phyloP scores from a whole-genome alignment of 1,140 invertebrate genomes.

The Zaprionus africanus region DNA sequence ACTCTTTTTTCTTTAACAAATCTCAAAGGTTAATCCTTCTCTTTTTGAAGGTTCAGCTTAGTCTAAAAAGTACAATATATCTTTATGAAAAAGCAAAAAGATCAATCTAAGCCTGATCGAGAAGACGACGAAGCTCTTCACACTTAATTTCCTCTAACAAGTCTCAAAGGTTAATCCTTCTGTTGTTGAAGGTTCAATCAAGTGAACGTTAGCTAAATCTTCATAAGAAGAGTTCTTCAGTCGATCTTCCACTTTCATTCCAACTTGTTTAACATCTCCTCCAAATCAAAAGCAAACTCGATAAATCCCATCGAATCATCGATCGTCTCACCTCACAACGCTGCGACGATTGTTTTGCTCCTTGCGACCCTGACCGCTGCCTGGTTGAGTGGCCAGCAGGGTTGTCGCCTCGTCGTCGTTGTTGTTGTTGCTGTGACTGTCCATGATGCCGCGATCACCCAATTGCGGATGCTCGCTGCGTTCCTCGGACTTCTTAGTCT shows the following conservation, averaged over 20 bases:
- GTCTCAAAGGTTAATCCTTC: too few relatives aligned
- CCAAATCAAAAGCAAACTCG: not conserved
- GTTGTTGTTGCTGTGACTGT: conserved; percentile 29
- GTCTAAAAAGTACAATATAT: too few relatives aligned
- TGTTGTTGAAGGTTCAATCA: too few relatives aligned
- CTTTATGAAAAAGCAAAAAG: not conserved
- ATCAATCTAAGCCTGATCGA: not conserved
- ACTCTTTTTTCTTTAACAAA: too few relatives aligned
- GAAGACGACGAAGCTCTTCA: too few relatives aligned
- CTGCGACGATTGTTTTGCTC: conserved; percentile 82
- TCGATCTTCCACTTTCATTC: not conserved
- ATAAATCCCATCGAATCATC: not conserved
- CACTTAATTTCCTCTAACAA: too few relatives aligned
- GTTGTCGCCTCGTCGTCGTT: conserved; percentile 58
- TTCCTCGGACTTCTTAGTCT: conserved; percentile 31
- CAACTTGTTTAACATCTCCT: not conserved
- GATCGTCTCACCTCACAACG: conserved; percentile 75
- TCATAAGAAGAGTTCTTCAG: too few relatives aligned
- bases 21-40: too few relatives aligned
- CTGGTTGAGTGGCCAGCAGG: conserved; percentile 27
- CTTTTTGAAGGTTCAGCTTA: too few relatives aligned
- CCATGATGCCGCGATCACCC: conserved; percentile 65
- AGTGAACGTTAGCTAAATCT: too few relatives aligned
- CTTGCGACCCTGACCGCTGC: conserved; percentile 68
- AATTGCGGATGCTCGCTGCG: conserved; percentile 38